Conservation (phyloP, 2,797 vertebrate genomes). For the Danionella dracula region DNA sequence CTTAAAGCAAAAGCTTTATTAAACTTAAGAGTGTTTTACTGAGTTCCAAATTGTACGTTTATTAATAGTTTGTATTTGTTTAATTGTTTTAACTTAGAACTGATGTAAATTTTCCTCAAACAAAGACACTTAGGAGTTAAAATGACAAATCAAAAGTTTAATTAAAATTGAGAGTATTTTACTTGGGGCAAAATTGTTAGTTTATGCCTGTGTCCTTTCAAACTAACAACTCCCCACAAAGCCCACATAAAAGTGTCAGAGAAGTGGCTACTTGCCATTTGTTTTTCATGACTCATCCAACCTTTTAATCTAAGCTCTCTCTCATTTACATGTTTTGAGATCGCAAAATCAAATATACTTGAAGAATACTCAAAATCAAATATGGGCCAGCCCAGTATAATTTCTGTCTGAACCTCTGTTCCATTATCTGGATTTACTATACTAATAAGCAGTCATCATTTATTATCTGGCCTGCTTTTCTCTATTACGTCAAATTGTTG, state of each 20-base stretch:
- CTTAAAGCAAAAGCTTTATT: too few species aligned
- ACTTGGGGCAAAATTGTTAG: too few species aligned
- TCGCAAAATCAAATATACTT: conserved; percentile 47
- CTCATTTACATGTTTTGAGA: conserved; percentile 34
- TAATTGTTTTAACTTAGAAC: too few species aligned
- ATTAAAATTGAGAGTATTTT: too few species aligned
- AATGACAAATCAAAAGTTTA: too few species aligned
- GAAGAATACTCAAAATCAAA: not conserved
- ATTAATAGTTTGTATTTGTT: too few species aligned
- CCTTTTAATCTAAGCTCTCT: conserved; percentile 28
- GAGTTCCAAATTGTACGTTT: too few species aligned
- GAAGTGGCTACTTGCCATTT: not conserved
- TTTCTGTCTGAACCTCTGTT: not conserved
- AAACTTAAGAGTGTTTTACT: too few species aligned
- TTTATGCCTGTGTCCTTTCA: not conserved
- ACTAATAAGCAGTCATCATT: too few species aligned
- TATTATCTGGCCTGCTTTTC: not conserved
- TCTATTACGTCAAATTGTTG: not conserved
- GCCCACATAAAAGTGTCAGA: not conserved
- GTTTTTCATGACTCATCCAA: not conserved
- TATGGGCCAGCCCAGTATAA: not conserved
- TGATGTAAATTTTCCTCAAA: too few species aligned
- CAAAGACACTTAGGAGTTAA: too few species aligned
- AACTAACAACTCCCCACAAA: not conserved
- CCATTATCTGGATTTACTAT: too few species aligned